Conservation (phyloP, 1,140 invertebrate genomes). For the Scylla paramamosain region DNA sequence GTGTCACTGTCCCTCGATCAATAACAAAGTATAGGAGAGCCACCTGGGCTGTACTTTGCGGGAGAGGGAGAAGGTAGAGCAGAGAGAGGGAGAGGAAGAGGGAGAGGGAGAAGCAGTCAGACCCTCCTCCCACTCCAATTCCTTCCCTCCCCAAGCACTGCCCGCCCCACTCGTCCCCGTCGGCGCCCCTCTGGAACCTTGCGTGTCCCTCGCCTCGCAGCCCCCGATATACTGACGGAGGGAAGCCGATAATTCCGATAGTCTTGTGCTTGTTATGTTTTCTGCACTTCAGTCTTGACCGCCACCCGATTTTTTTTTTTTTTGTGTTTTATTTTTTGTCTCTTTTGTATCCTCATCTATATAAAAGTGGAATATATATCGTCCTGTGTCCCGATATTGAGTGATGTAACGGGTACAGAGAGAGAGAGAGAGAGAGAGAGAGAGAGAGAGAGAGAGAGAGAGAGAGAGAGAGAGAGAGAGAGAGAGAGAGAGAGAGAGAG, state of each 20-base stretch:
- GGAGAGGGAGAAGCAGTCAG: no score
- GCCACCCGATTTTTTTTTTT: neutral
- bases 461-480: no score
- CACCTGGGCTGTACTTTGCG: neutral
- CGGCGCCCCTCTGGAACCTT: neutral
- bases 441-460: no score
- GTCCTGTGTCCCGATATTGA: no score
- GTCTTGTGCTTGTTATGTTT: neutral
- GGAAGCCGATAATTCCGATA: neutral
- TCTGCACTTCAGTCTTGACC: neutral
- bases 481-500: no score
- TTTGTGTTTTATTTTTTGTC: neutral
- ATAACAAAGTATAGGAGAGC: slow-evolving; percentile 9
- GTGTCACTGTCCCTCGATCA: neutral
- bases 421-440: no score
- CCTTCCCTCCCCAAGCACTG: neutral
- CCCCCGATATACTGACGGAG: neutral
- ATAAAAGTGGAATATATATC: neutral
- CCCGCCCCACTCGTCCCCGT: neutral
- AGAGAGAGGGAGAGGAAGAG: no score
- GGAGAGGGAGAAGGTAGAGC: no score
- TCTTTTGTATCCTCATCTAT: neutral
- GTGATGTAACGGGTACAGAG: no score
- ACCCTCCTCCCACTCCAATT: neutral
- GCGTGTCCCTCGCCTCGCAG: neutral